phyloP scores from a whole-genome alignment of 2,113 vertebrate species.

The Cavia porcellus region DNA sequence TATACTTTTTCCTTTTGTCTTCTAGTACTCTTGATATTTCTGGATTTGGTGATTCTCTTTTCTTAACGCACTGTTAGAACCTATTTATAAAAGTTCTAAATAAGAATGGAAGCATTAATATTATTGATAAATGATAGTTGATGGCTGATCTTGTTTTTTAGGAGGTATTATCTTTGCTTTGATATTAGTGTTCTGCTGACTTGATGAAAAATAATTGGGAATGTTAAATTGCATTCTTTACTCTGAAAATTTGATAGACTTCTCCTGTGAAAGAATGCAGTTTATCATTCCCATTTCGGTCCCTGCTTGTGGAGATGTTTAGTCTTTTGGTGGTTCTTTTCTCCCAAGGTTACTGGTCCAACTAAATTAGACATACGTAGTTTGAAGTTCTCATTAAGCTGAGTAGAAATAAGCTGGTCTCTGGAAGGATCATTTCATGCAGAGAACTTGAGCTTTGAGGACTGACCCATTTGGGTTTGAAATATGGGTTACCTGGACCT shows the following conservation, averaged over 20 bases:
- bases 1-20: not conserved
- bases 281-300: not conserved
- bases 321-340: not conserved
- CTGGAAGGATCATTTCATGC: not conserved
- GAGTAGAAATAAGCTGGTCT: not conserved
- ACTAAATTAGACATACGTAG: constrained; percentile 4
- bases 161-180: not conserved
- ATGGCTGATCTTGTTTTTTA: not conserved
- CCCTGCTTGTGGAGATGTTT: not conserved
- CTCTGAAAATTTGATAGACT: not conserved
- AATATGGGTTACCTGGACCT: not conserved
- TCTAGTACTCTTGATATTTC: not conserved
- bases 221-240: not conserved
- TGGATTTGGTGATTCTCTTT: not conserved
- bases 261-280: not conserved
- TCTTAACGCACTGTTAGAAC: not conserved
- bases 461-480: not conserved
- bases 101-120: not conserved
- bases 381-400: not conserved
- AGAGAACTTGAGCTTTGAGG: not conserved
- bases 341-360: not conserved
- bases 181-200: not conserved
- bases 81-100: constrained; percentile 8
- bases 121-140: not conserved
- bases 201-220: constrained; percentile 21